Evolutionary conservation across 2,113 vertebrate genomes (phyloP), one percentile per base, ranked within the genome.

Genomic region (Peromyscus polionotus): DNA sequence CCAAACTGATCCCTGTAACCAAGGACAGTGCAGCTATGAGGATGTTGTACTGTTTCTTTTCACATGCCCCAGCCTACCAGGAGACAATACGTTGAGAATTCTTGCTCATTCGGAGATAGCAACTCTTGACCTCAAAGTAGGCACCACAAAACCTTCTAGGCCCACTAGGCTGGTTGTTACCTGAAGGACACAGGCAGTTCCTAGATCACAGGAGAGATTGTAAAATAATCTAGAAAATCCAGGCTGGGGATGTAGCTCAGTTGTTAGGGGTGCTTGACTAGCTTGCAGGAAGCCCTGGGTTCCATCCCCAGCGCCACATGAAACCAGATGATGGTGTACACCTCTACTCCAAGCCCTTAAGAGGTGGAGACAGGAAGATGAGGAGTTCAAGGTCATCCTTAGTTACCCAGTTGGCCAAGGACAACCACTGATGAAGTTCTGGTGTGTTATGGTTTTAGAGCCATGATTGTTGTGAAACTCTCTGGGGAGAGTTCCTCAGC

Each of bases 81-180:
- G 9, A 36, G 17, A 16, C 17, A 61, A 59, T 20, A 5, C 14
- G 14, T 2, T 16, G 68, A 86, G 36, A 39, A 61, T 36, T 42
- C 13, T 45, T 28, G 61, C 22, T 45, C 84, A 61, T 57, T 92
- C 83, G 61, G 65, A 73, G 9, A 57, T 1, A 90, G 59, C 39
- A 67, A 31, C 36, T 61, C 12, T 45, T 76, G 57, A 88, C 88
- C 85, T 97, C 76, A 88, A 42, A 96, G 75, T 9, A 63, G 80
- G 1, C 17, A 48, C 20, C 36, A n/a, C 13, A 42, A 48, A 65
- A 11, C 57, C 67, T 73, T 61, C 61, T 17, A 86, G n/a, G n/a
- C 36, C 59, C 17, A 0, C 42, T 48, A 81, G 19, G 42, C 80
- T 93, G 31, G 13, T 59, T 72, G 26, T n/a, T 54, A 70, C 26